Evolutionary conservation across 2,888 invertebrate genomes (phyloP).

Genomic region (Cerastis rubricosa): DNA sequence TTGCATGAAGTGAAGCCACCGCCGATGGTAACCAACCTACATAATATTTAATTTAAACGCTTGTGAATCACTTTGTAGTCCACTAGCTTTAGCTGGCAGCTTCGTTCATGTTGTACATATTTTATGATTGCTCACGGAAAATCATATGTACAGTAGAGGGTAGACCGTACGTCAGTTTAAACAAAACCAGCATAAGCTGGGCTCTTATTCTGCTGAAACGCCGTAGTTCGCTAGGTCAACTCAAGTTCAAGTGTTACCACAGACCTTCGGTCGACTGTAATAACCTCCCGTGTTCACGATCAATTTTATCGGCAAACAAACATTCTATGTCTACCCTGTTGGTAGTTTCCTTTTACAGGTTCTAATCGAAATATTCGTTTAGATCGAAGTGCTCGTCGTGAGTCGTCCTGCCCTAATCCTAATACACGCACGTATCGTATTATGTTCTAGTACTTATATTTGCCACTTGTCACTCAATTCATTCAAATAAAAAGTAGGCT

Average conservation of each 20-base stretch:
- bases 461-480: neutral
- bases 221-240: neutral
- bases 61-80: conserved; percentile 77
- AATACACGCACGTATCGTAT: neutral
- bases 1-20: conserved; percentile 75
- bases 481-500: neutral
- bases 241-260: conserved; percentile 4
- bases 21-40: conserved; percentile 75
- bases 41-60: conserved; percentile 75
- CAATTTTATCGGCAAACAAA: conserved; percentile 42
- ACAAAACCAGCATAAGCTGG: neutral
- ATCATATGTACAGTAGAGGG: conserved; percentile 14
- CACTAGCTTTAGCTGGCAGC: conserved; percentile 66
- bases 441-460: conserved; percentile 36
- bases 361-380: conserved; percentile 22
- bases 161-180: neutral
- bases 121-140: conserved; percentile 51
- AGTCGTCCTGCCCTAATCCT: neutral
- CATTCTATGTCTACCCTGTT: conserved; percentile 15
- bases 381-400: conserved; percentile 8
- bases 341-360: conserved; percentile 38
- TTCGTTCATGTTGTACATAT: conserved; percentile 54
- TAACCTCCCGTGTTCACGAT: conserved; percentile 33
- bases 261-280: neutral
- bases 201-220: neutral